phyloP scores from a whole-genome alignment of 2,888 invertebrate species.

The Scotopteryx bipunctaria region DNA sequence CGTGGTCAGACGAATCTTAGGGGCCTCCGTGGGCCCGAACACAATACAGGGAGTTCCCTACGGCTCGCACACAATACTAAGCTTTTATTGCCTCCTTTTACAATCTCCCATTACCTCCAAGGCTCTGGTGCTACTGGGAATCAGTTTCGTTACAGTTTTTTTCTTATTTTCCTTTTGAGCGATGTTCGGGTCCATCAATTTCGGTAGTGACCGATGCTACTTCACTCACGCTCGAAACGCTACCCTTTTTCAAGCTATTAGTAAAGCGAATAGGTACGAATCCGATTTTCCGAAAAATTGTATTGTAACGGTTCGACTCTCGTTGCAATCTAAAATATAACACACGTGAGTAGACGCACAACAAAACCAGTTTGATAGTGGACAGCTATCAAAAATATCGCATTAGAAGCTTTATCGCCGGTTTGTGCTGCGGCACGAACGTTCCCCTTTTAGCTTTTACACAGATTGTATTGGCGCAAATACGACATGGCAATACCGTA shows the following conservation, averaged over 20 bases:
- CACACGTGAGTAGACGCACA: conserved; percentile 33
- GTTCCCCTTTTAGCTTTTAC: conserved; percentile 64
- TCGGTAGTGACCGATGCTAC: conserved; percentile 57
- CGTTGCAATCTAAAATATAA: conserved; percentile 35
- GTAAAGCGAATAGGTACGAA: conserved; percentile 41
- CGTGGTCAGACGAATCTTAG: conserved; percentile 81
- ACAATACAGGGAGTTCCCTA: conserved; percentile 79
- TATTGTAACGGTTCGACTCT: conserved; percentile 32
- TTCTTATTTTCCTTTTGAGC: conserved; percentile 71
- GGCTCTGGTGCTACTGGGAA: conserved; percentile 74
- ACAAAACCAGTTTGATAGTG: conserved; percentile 44
- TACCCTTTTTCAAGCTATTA: conserved; percentile 48
- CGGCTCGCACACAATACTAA: conserved; percentile 81
- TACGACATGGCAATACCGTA: conserved; percentile 67
- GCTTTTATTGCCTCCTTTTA: conserved; percentile 83
- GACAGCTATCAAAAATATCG: conserved; percentile 65
- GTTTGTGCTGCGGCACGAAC: conserved; percentile 48
- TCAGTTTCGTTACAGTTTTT: conserved; percentile 79
- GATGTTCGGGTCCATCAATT: conserved; percentile 68
- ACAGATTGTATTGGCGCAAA: conserved; percentile 74
- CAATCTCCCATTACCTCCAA: conserved; percentile 82
- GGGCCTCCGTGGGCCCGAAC: conserved; percentile 74
- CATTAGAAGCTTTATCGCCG: conserved; percentile 62
- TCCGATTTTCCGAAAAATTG: conserved; percentile 30
- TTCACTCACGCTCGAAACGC: conserved; percentile 42